These are phyloP conservation scores for Drosophila picticornis DNA, from an alignment of 2,888 invertebrate species.

Conservation along the genomic window DNA sequence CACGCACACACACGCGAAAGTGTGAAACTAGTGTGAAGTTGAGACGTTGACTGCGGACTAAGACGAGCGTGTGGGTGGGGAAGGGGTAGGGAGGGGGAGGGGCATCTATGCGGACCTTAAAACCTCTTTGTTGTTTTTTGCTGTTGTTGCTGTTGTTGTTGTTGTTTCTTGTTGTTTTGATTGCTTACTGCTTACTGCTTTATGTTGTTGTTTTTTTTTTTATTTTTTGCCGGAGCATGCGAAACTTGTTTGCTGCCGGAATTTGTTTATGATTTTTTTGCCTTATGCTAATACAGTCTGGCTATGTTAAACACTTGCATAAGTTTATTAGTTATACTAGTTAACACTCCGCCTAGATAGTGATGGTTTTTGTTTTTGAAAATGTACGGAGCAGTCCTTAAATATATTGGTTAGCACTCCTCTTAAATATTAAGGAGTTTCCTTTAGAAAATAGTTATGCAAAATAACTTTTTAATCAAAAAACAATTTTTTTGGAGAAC, in stretches of 20 bases:
- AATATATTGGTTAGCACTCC: not conserved
- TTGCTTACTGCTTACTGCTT: conserved; percentile 4
- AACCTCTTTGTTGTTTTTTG: conserved; percentile 17
- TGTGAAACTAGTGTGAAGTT: conserved; percentile 67
- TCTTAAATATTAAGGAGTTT: not conserved
- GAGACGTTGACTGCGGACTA: conserved; percentile 13
- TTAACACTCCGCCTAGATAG: not conserved
- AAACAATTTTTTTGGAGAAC: not conserved
- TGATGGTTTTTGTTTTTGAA: not conserved
- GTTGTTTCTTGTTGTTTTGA: not conserved
- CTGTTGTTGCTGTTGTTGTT: conserved; percentile 21
- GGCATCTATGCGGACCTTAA: conserved; percentile 4
- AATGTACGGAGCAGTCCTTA: not conserved
- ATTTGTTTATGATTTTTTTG: conserved; percentile 42
- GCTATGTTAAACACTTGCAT: not conserved
- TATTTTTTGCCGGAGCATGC: conserved; percentile 35
- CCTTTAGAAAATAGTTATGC: not conserved
- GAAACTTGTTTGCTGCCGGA: conserved; percentile 56
- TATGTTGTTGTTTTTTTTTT: conserved; percentile 6
- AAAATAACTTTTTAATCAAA: not conserved
- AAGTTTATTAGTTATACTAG: conserved; percentile 1
- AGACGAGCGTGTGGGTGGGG: not conserved
- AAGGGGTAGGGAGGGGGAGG: not conserved
- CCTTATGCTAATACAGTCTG: conserved; percentile 7
- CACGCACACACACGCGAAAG: conserved; percentile 44